phyloP scores from a whole-genome alignment of 2,888 invertebrate species.

The Podotricha telesiphe region DNA sequence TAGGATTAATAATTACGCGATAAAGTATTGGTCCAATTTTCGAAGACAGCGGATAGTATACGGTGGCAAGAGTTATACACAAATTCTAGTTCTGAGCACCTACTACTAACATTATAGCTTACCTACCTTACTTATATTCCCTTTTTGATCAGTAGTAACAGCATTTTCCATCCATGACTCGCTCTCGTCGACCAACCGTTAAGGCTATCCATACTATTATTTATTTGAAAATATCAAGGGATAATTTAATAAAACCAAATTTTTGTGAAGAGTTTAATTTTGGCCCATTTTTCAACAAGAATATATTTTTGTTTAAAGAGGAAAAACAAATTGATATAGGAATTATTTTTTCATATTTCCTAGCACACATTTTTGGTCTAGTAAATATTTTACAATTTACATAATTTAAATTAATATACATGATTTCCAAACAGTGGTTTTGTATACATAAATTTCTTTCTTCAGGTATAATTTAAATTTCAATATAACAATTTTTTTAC shows the following conservation, averaged over 20 bases:
- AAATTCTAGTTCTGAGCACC: too few species aligned
- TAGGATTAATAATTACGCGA: too few species aligned
- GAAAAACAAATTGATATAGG: slow-evolving; percentile 52
- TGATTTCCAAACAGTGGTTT: slow-evolving; percentile 21
- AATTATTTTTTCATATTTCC: slow-evolving; percentile 39
- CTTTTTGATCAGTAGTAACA: too few species aligned
- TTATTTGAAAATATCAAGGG: not conserved
- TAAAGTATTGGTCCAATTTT: too few species aligned
- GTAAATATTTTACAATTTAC: slow-evolving; percentile 22
- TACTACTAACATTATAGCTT: too few species aligned
- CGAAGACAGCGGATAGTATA: too few species aligned
- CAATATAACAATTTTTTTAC: slow-evolving; percentile 13
- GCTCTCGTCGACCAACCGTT: too few species aligned
- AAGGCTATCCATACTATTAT: too few species aligned
- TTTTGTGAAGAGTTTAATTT: slow-evolving; percentile 81
- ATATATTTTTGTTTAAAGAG: slow-evolving; percentile 58
- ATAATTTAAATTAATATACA: slow-evolving; percentile 9
- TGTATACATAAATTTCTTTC: slow-evolving; percentile 24
- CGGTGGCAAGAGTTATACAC: too few species aligned
- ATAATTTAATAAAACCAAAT: slow-evolving; percentile 39
- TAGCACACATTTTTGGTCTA: slow-evolving; percentile 35
- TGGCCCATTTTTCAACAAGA: slow-evolving; percentile 70
- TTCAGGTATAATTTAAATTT: slow-evolving; percentile 13
- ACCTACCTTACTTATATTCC: too few species aligned
- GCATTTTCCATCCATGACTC: too few species aligned